Conservation (phyloP, 2,113 vertebrate genomes). For the Plectropomus leopardus region DNA sequence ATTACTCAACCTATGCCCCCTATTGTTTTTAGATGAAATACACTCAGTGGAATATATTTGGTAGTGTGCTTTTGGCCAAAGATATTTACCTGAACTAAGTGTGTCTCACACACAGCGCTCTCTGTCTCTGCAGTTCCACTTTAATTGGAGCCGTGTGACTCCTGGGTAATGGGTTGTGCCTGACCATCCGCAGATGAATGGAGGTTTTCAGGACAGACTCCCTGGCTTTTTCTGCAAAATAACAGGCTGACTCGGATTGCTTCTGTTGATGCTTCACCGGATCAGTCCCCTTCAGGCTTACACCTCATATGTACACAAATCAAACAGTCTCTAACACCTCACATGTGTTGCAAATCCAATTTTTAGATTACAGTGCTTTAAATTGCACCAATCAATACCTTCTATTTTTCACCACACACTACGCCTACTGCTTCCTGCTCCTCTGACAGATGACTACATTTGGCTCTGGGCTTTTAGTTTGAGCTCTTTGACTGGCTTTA, state of each 20-base stretch:
- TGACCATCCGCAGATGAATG: conserved; percentile 68
- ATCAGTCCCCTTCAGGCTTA: conserved; percentile 3
- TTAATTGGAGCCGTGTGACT: conserved; percentile 77
- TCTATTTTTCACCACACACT: neutral
- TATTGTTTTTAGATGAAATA: conserved; percentile 65
- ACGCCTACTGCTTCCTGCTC: neutral
- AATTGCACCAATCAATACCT: neutral
- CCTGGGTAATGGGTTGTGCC: conserved; percentile 66
- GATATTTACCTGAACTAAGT: conserved; percentile 71
- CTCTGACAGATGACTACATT: conserved; percentile 6
- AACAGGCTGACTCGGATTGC: conserved; percentile 33
- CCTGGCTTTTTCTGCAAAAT: conserved; percentile 50
- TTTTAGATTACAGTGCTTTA: neutral
- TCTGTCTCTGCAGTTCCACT: conserved; percentile 53
- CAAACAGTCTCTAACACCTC: conserved; percentile 13
- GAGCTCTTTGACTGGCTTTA: neutral
- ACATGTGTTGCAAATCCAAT: conserved; percentile 16
- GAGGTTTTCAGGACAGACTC: conserved; percentile 56
- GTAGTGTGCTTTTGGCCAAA: conserved; percentile 28
- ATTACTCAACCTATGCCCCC: conserved; percentile 56
- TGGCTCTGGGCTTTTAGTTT: conserved; percentile 5
- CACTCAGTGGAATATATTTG: conserved; percentile 47
- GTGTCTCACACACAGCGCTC: conserved; percentile 52
- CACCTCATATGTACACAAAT: conserved; percentile 29
- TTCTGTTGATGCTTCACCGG: conserved; percentile 24